phyloP scores from a whole-genome alignment of 2,113 vertebrate genomes.

The Cynopterus brachyotis region DNA sequence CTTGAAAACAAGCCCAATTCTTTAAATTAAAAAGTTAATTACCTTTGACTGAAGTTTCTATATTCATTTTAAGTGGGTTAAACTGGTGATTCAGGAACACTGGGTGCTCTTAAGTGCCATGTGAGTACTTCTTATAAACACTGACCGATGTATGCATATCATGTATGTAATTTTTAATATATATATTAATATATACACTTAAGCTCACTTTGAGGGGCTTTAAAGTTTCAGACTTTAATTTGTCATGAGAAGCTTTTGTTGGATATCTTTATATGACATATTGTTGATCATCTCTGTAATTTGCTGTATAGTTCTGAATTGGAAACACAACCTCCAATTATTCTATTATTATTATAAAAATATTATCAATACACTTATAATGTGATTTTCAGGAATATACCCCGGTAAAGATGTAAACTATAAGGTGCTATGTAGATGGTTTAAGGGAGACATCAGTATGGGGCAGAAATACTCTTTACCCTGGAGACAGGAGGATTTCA shows the following conservation, averaged over 20 bases:
- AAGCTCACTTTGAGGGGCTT: background rate
- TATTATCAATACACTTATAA: background rate
- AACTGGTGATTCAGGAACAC: background rate
- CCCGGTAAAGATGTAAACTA: background rate
- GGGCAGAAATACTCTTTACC: background rate
- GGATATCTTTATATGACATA: background rate
- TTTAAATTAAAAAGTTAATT: conserved; percentile 45
- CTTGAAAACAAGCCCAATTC: background rate
- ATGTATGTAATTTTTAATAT: too few species aligned
- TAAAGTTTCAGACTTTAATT: background rate
- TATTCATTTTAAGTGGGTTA: conserved; percentile 3
- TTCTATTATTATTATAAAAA: conserved; percentile 13
- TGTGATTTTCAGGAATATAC: background rate
- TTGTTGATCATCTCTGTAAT: background rate
- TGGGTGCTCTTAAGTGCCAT: background rate
- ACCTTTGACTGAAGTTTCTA: background rate
- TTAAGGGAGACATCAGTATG: background rate
- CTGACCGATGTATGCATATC: background rate
- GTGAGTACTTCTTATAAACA: background rate
- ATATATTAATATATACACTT: background rate
- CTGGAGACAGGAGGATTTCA: background rate
- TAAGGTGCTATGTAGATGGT: background rate
- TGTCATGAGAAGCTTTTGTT: background rate
- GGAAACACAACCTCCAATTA: conserved; percentile 28
- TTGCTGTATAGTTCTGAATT: conserved; percentile 25